Evolutionary conservation across 1,140 invertebrate species (phyloP).

Genomic region (Augochlora pura): DNA sequence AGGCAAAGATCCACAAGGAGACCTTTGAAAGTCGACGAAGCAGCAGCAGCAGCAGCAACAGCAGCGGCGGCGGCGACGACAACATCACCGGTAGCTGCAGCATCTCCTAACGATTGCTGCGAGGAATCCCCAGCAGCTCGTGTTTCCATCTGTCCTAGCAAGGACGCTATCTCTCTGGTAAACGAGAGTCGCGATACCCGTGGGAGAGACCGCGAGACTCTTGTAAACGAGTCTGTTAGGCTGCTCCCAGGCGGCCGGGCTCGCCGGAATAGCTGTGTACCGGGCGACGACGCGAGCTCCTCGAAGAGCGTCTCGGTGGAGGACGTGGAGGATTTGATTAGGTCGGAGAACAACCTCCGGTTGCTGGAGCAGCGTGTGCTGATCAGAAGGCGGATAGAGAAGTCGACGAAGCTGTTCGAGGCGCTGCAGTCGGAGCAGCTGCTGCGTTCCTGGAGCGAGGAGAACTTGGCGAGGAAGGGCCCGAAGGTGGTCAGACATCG

Average conservation of each 20-base stretch:
- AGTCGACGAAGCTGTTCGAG: constrained; percentile 19
- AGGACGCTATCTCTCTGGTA: neutral
- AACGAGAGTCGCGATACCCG: neutral
- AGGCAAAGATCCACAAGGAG: constrained; percentile 30
- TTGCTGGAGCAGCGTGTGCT: constrained; percentile 51
- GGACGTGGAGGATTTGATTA: constrained; percentile 68
- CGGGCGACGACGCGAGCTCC: constrained; percentile 19
- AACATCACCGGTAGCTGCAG: neutral
- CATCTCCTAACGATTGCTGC: neutral
- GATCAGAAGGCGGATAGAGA: constrained; percentile 27
- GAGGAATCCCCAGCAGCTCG: neutral
- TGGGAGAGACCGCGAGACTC: too few species aligned
- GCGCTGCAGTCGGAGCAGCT: neutral
- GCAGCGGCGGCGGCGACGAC: too few species aligned
- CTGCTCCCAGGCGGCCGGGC: neutral
- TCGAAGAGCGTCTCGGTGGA: constrained; percentile 67
- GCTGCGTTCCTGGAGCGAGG: constrained; percentile 31
- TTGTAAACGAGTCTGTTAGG: neutral
- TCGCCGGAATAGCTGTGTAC: neutral
- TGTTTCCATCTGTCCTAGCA: neutral
- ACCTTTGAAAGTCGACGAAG: neutral
- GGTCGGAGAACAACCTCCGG: constrained; percentile 61
- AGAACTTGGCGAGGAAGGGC: neutral
- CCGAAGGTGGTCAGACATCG: neutral
- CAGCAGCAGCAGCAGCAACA: neutral